These are phyloP conservation scores for Leucosticte australis DNA, from an alignment of 2,113 vertebrate species.

Conservation along the genomic window DNA sequence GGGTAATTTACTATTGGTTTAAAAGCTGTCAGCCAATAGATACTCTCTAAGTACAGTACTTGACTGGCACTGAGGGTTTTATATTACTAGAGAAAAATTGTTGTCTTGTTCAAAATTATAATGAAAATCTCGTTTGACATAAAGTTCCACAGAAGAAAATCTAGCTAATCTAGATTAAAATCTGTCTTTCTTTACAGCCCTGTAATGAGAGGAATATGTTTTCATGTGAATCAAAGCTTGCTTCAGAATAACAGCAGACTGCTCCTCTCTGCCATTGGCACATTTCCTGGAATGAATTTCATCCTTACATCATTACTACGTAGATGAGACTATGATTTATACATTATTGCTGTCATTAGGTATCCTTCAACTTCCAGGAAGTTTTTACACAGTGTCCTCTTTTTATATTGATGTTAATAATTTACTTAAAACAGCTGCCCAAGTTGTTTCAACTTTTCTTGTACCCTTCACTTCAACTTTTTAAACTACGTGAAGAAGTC, in stretches of 20 bases:
- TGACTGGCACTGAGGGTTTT: not conserved
- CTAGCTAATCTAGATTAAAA: not conserved
- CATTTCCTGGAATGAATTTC: not conserved
- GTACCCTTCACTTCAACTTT: not conserved
- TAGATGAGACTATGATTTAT: not conserved
- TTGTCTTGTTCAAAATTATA: not conserved
- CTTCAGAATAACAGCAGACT: not conserved
- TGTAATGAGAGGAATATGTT: not conserved
- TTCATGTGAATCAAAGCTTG: not conserved
- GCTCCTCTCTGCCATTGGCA: fast-evolving
- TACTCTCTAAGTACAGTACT: not conserved
- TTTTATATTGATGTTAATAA: not conserved
- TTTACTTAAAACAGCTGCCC: not conserved
- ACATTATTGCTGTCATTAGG: not conserved
- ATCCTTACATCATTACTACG: not conserved
- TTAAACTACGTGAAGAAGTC: not conserved
- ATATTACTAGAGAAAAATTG: not conserved
- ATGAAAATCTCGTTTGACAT: not conserved
- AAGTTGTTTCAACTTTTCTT: not conserved
- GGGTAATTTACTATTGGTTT: constrained; percentile 40
- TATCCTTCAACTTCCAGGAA: not conserved
- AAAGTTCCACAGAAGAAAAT: not conserved
- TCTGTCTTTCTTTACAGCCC: not conserved
- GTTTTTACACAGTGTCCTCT: not conserved
- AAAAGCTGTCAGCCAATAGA: constrained; percentile 39